Conservation (phyloP, 2,888 invertebrate genomes). For the Xestia sexstrigata region DNA sequence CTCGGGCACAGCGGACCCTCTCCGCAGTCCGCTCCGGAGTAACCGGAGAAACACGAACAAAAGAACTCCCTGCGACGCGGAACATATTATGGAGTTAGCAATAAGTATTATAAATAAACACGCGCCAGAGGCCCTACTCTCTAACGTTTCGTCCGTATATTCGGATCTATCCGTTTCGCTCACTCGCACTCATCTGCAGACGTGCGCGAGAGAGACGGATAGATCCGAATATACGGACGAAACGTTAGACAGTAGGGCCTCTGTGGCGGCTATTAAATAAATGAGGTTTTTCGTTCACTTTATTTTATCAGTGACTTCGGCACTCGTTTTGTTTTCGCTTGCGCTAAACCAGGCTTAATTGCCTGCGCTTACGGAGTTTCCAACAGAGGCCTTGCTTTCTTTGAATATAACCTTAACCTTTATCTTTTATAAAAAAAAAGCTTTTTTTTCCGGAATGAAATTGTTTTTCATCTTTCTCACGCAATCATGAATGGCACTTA, state of each 20-base stretch:
- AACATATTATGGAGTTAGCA: constrained; percentile 32
- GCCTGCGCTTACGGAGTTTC: constrained; percentile 70
- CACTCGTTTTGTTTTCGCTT: constrained; percentile 64
- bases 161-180: no score
- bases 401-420: neutral
- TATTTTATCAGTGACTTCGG: neutral
- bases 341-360: constrained; percentile 70
- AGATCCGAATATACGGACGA: no score
- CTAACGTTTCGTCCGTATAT: no score
- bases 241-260: no score
- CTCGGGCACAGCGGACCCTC: constrained; percentile 94
- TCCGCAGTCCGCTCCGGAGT: constrained; percentile 94
- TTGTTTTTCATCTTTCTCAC: neutral
- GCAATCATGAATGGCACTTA: neutral
- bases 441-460: neutral
- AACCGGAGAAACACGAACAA: constrained; percentile 95
- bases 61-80: constrained; percentile 92
- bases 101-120: constrained; percentile 6
- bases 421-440: no score
- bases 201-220: no score
- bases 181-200: no score
- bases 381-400: neutral
- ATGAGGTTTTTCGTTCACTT: neutral
- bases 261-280: neutral
- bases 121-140: no score